Base-by-base conservation (phyloP, 2,888 invertebrate genomes). In the Temnothorax unifasciatus region DNA sequence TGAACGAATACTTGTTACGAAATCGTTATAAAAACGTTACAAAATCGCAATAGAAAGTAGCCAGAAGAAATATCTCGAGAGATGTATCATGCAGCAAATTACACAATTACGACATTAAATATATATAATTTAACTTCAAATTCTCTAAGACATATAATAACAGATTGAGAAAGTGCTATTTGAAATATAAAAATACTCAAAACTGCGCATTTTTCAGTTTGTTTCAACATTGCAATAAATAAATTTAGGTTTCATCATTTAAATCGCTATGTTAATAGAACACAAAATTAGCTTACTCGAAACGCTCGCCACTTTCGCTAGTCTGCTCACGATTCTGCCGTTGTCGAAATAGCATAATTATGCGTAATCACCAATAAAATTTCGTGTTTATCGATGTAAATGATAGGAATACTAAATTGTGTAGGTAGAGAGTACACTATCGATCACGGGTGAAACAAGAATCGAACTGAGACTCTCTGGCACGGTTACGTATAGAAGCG, bases 401-500 rank as follows among this genome's bases (percentile, higher is more conserved):
- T 44, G 44, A 21, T n/a, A 69, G 29, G 50, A 52, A 25, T 8
- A 34, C 15, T 3, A 29, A 38, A 47, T 41, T 81, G 54, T 18
- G 44, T 13, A 63, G 54, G 50, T n/a, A 50, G 52, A 79, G 54
- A 57, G 61, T 29, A 29, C 59, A 79, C 85, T 82, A 81, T 83
- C 87, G 82, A 66, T 85, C 87, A 87, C 82, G 79, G 76, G 68
- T 75, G 86, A 79, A 88, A 86, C 88, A 79, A 86, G 87, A 87
- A 83, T 88, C 85, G 85, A 89, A 90, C 90, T 90, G 90, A 87
- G 87, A 44, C 77, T 74, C 29, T 38, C 71, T 29, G 75, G 61
- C 29, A 54, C 84, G 87, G 76, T 79, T 47, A 59, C 87, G 88
- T 85, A 9, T 29, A 74, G 90, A 91, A 91, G 86, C 91, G 91